Evolutionary conservation across 2,113 vertebrate species (phyloP).

Genomic region (Guaruba guarouba): DNA sequence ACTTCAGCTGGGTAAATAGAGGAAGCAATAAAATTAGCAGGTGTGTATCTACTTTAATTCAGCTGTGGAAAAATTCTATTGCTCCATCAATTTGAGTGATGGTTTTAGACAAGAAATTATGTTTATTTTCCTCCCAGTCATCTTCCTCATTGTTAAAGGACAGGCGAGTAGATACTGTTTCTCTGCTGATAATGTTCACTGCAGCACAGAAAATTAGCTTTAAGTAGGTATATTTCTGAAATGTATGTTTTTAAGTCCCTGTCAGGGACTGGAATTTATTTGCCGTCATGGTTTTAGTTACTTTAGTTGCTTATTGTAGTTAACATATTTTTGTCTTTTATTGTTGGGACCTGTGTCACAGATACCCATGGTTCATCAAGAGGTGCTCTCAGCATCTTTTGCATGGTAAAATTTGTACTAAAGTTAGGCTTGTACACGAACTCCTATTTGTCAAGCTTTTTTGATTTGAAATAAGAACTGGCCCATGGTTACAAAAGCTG

Average conservation of each 20-base stretch:
- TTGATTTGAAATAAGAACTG: background rate
- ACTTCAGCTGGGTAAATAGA: background rate
- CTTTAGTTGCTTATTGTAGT: background rate
- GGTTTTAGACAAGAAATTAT: conserved; percentile 44
- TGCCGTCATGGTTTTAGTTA: background rate
- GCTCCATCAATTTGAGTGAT: conserved; percentile 10
- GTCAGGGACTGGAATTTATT: background rate
- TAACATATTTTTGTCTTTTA: conserved; percentile 4
- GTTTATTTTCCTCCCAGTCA: conserved; percentile 33
- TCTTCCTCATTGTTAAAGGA: conserved; percentile 33
- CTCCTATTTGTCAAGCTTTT: background rate
- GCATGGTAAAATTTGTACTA: background rate
- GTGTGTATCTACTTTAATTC: background rate
- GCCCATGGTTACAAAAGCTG: background rate
- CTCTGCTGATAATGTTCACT: background rate
- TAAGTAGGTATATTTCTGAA: conserved; percentile 23
- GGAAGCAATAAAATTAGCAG: background rate
- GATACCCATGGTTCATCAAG: background rate
- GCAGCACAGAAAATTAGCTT: background rate
- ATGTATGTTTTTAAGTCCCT: background rate
- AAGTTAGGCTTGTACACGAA: background rate
- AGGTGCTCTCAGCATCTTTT: background rate
- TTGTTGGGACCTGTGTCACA: background rate
- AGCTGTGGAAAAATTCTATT: background rate
- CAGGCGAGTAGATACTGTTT: background rate